These are phyloP conservation scores for Disparrhopalites patrizii DNA, from an alignment of 2,888 invertebrate genomes.

Conservation along the genomic window DNA sequence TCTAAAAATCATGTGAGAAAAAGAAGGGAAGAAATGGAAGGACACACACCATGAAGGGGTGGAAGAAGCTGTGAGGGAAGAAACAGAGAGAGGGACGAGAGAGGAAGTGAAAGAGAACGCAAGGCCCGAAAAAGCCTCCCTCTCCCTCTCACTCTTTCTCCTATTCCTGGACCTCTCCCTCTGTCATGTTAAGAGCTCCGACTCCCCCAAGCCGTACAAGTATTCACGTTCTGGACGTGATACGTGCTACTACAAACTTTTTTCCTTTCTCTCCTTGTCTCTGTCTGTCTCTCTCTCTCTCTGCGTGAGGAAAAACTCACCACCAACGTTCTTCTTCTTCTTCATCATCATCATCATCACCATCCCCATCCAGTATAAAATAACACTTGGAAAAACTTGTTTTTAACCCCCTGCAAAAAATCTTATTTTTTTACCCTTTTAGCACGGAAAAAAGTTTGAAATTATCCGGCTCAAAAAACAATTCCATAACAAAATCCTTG, in stretches of 20 bases:
- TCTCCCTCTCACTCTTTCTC: no score
- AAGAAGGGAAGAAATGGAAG: background rate
- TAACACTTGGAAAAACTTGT: background rate
- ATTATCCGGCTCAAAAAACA: no score
- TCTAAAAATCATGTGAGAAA: background rate
- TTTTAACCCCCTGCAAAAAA: background rate
- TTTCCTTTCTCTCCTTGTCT: background rate
- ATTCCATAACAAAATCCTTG: no score
- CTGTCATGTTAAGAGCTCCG: constrained; percentile 2
- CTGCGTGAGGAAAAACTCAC: background rate
- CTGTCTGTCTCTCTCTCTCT: constrained; percentile 9
- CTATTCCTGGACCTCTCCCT: no score
- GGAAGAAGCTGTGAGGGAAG: background rate
- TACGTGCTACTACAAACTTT: constrained; percentile 24
- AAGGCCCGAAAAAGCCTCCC: background rate
- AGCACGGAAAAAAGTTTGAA: no score
- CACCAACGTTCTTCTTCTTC: background rate
- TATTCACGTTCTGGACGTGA: constrained; percentile 41
- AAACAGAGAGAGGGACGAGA: background rate
- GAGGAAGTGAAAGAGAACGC: constrained; percentile 24
- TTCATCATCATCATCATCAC: background rate
- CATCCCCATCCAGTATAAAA: background rate
- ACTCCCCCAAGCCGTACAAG: constrained; percentile 27
- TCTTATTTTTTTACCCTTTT: background rate
- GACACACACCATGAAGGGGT: background rate